phyloP scores from a whole-genome alignment of 2,797 vertebrate species.

The Intellagama lesueurii region DNA sequence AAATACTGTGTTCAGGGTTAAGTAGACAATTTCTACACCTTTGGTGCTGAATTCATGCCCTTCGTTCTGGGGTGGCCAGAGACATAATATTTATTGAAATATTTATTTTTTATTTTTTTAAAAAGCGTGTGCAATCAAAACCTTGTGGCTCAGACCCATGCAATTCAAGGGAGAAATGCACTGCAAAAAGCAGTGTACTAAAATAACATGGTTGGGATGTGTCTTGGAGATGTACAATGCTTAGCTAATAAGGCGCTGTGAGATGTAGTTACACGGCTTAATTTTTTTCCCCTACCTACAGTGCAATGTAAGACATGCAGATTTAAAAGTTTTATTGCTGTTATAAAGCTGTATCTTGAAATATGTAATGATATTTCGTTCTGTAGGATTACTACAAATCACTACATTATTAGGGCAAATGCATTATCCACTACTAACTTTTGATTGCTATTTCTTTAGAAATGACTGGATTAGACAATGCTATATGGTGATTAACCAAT shows the following conservation, averaged over 20 bases:
- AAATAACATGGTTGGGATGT: not conserved
- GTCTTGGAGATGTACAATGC: not conserved
- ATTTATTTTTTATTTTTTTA: no score
- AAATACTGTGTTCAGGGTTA: no score
- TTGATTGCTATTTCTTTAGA: constrained; percentile 17
- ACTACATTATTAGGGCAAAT: constrained; percentile 11
- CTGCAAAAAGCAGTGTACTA: not conserved
- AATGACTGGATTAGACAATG: constrained; percentile 1
- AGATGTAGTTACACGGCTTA: not conserved
- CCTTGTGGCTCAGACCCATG: no score
- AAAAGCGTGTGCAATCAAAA: no score
- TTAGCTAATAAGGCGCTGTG: constrained; percentile 29
- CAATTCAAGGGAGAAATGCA: not conserved
- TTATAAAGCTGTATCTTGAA: constrained; percentile 11
- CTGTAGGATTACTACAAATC: not conserved
- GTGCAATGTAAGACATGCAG: not conserved
- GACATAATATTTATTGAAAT: no score
- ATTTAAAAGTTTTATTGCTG: not conserved
- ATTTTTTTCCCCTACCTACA: not conserved
- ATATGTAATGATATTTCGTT: constrained; percentile 19
- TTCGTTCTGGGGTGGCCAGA: no score
- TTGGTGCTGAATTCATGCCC: no score
- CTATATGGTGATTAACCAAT: constrained; percentile 10
- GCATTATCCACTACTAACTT: not conserved
- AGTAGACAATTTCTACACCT: no score